These are phyloP conservation scores for Apamea anceps DNA, from an alignment of 2,888 invertebrate species.

Conservation along the genomic window DNA sequence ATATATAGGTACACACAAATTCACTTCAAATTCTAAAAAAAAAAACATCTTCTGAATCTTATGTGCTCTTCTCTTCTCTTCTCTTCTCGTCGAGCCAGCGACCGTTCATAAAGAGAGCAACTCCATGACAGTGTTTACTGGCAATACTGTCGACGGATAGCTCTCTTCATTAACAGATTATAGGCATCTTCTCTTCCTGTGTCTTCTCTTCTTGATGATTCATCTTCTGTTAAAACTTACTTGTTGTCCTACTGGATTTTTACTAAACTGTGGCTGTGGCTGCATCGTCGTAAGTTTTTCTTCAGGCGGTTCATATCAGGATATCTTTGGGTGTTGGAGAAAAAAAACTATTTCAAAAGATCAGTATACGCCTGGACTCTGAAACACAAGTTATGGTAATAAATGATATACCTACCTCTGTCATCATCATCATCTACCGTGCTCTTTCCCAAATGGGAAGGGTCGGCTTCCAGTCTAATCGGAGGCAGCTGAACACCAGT, in stretches of 20 bases:
- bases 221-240: slow-evolving; percentile 16
- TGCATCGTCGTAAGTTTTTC: not conserved
- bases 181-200: slow-evolving; percentile 72
- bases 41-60: not conserved
- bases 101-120: slow-evolving; percentile 99
- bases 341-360: not conserved
- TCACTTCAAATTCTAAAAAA: too few species aligned
- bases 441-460: too few species aligned
- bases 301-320: not conserved
- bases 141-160: slow-evolving; percentile 99
- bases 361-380: not conserved
- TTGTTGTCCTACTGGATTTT: not conserved
- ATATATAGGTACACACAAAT: too few species aligned
- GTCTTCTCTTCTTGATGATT: slow-evolving; percentile 6
- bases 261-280: not conserved
- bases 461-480: too few species aligned
- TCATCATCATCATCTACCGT: too few species aligned
- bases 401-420: not conserved
- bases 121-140: slow-evolving; percentile 99
- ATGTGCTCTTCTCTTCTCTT: slow-evolving; percentile 36
- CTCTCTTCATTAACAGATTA: slow-evolving; percentile 98
- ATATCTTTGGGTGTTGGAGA: too few species aligned
- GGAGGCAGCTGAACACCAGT: too few species aligned
- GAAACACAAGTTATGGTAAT: not conserved
- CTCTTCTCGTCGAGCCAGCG: slow-evolving; percentile 87